Evolutionary conservation across 2,113 vertebrate species (phyloP).

Genomic region (Polypterus senegalus): DNA sequence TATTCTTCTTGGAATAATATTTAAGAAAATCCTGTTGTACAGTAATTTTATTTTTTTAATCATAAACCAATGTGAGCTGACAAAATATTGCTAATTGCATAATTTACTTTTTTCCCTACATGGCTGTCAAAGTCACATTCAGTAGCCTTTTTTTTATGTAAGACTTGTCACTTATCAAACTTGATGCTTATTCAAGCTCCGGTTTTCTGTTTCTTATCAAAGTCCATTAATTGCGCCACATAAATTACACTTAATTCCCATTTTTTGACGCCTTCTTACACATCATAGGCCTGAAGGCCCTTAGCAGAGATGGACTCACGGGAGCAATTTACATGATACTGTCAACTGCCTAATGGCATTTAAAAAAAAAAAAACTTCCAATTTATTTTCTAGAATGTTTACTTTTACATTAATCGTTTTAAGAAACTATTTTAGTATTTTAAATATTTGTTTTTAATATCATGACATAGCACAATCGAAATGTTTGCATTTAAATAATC

Average conservation of each 20-base stretch:
- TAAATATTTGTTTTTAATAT: too few species aligned
- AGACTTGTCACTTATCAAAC: conserved; percentile 5
- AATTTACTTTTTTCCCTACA: conserved; percentile 41
- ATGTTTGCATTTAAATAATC: too few species aligned
- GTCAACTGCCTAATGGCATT: conserved; percentile 32
- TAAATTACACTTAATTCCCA: conserved; percentile 34
- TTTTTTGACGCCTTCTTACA: conserved; percentile 36
- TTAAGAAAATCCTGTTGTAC: too few species aligned
- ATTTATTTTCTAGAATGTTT: too few species aligned
- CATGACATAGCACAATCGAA: too few species aligned
- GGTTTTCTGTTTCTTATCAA: conserved; percentile 34
- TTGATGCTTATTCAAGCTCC: conserved; percentile 20
- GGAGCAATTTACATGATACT: conserved; percentile 39
- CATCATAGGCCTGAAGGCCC: conserved; percentile 35
- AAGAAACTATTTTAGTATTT: too few species aligned
- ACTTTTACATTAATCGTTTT: too few species aligned
- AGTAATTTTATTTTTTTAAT: too few species aligned
- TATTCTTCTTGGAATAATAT: too few species aligned
- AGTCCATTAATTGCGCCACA: conserved; percentile 46
- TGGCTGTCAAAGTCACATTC: conserved; percentile 38
- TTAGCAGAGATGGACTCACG: conserved; percentile 37
- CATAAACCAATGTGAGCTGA: too few species aligned
- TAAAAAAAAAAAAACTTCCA: too few species aligned
- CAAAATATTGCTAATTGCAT: conserved; percentile 56
- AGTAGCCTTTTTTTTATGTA: conserved; percentile 21